Base-by-base conservation (phyloP, 2,888 invertebrate genomes). In the Criorhina ranunculi region DNA sequence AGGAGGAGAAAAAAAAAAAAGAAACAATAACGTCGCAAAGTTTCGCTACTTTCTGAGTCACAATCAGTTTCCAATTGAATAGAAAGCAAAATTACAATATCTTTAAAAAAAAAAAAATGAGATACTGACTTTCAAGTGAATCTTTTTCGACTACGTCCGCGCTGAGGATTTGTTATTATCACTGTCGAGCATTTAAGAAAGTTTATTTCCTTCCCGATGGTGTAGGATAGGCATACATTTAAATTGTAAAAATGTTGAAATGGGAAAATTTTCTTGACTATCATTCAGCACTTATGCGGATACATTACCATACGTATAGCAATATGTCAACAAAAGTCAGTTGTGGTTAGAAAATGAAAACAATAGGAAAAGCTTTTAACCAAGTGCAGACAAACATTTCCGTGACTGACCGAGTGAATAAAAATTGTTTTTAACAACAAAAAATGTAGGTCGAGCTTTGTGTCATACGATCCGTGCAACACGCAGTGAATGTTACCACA, bases 41-140 rank as follows among this genome's bases (percentile, higher is more conserved):
- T 85, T 85, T 75, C 69, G 46, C 80, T 85, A 70, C 80, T 85
- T 80, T 70, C 64, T 70, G 51, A 80, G 75, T 85, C 75, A 70
- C 85, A 85, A 85, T 85, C 85, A 85, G 85, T 85, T 85, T 85
- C 85, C 85, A 80, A 85, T 85, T 85, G 85, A 85, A 80, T 85
- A 85, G 85, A 85, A 85, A 80, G 79, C 85, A 53, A 75, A 85
- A 80, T 80, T 80, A 85, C 64, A 85, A 80, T 80, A 85, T 80
- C 64, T 80, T 59, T 31, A 12, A 35, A 62, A 79, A 59, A 69
- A 67, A 37, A 55, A 40, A 81, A 62, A 70, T 24, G 44, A 53
- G 67, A 77, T 37, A 77, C 67, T 59, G 40, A 49, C 49, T 57
- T 46, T 49, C 33, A 35, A 64, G 44, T 69, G 77, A 55, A 55